Base-by-base conservation (phyloP, 2,888 invertebrate genomes). In the Cataglyphis rosenhaueri region DNA sequence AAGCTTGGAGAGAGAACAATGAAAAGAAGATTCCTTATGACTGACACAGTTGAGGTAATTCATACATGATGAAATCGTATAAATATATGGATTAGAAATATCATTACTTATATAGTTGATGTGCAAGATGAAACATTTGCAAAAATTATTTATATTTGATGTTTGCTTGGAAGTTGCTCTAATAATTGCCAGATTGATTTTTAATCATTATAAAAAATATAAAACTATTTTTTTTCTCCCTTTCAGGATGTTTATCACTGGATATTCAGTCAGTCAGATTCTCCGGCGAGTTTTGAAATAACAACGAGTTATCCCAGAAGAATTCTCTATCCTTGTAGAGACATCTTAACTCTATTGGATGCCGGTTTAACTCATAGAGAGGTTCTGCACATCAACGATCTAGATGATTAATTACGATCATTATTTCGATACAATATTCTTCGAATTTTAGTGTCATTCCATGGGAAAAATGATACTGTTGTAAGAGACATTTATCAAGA, bases 241-340 rank as follows among this genome's bases (percentile, higher is more conserved):
- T 85, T 96, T 96, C 95, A 99, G 98, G 97, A 98, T 93, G 96
- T 99, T 86, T 98, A 98, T 95, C 97, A 98, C 95, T 99, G 97
- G 95, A 98, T 99, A 88, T 99, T 99, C 95, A 98, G 99, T 93
- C 98, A 99, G 95, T 98, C 98, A 5, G 97, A 97, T 91, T 97
- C 99, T 18, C 99, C 99, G 1, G 96, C 98, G 93, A 97, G 97
- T 93, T 99, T 99, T 94, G 98, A 99, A 95, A 98, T 99, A 87
- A 98, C 98, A 70, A 98, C 98, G 87, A 99, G 99, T 95, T 99
- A 98, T 94, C 99, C 99, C 0, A 98, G 98, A 93, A 96, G 98
- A 87, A 96, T 97, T 85, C 95, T 99, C 78, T 96, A 96, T 88
- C 94, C 93, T 82, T 93, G 94, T 88, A 94, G 95, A 68, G 95